Evolutionary conservation across 1,140 invertebrate genomes (phyloP), one percentile per base, ranked within the genome.

Genomic region (Belonocnema kinseyi): DNA sequence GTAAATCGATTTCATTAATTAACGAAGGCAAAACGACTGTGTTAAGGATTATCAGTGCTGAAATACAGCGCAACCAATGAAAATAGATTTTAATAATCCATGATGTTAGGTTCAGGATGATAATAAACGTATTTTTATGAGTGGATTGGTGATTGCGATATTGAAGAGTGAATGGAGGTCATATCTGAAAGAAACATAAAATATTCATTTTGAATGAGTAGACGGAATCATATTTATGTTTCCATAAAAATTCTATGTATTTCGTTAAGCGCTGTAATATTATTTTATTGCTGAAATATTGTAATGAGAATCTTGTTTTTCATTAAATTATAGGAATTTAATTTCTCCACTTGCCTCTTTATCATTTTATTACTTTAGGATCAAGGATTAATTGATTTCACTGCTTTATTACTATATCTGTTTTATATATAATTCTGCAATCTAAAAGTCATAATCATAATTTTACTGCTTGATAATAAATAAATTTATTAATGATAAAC

Each of bases 1-100:
- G 61, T 66, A 66, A 66, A 66, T 66, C 61, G 61, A 66, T 66
- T 26, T 33, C 58, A 61, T 61, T 66, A 66, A 66, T 66, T 66
- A 66, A 66, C 33, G 61, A 66, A 66, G 61, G 33, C 61, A 66
- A 66, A 66, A 66, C 40, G 12, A 33, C 40, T 21, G 13, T 66
- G 61, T 46, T 66, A 33, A 40, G 61, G 61, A 66, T 66, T 46
- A 66, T 66, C 33, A 26, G 19, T 16, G 14, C 61, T 26, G 13
- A 58, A 21, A 58, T 5, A 21, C 56, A 26, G 26, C 19, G 19
- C 56, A 58, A 58, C 56, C 19, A 26, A 26, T 58, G 19, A 58
- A 61, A 61, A 61, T 46, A 61, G 21, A 33, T 61, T 61, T 61
- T 61, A 33, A 61, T 61, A 13, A 61, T 26, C 58, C 58, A 13